A percentile compares a stretch with the other conserved stretches of the same genome.
Evolutionary conservation across 1,140 invertebrate species (phyloP).

Genomic region (Nebria ingens): DNA sequence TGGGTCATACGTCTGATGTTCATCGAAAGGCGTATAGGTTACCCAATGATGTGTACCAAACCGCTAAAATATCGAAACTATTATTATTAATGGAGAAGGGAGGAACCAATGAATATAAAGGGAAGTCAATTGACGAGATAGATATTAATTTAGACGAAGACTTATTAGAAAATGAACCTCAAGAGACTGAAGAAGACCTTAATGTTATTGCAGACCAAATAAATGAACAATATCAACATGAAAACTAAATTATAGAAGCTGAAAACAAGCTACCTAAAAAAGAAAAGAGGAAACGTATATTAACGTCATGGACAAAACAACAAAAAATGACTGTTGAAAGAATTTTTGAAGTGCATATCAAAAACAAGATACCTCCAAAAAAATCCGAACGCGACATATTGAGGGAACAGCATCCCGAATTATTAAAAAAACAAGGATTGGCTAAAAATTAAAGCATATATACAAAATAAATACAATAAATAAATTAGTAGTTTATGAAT

Average conservation of each 20-base stretch:
- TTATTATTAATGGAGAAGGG: constrained; percentile 15
- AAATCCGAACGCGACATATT: too few relatives aligned
- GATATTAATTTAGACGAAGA: constrained; percentile 9
- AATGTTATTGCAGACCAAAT: not conserved
- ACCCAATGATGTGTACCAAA: constrained; percentile 10
- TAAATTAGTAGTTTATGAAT: too few relatives aligned
- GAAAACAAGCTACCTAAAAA: not conserved
- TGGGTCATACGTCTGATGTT: constrained; percentile 21
- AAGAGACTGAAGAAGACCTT: not conserved
- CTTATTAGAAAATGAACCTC: constrained; percentile 1
- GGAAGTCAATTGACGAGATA: constrained; percentile 13
- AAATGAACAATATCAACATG: not conserved
- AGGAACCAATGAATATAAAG: constrained; percentile 11
- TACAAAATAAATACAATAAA: too few relatives aligned
- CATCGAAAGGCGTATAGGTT: not conserved
- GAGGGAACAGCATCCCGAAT: too few relatives aligned
- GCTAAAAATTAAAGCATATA: too few relatives aligned
- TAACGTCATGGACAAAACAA: constrained; percentile 11
- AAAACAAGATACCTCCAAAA: constrained; percentile 10
- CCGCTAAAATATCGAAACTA: constrained; percentile 11
- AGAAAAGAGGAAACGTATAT: constrained; percentile 2
- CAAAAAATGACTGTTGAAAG: constrained; percentile 11
- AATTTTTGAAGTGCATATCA: constrained; percentile 10
- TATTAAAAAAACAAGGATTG: too few relatives aligned
- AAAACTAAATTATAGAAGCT: not conserved